Conservation (phyloP, 2,797 vertebrate genomes). For the Taeniopygia guttata region DNA sequence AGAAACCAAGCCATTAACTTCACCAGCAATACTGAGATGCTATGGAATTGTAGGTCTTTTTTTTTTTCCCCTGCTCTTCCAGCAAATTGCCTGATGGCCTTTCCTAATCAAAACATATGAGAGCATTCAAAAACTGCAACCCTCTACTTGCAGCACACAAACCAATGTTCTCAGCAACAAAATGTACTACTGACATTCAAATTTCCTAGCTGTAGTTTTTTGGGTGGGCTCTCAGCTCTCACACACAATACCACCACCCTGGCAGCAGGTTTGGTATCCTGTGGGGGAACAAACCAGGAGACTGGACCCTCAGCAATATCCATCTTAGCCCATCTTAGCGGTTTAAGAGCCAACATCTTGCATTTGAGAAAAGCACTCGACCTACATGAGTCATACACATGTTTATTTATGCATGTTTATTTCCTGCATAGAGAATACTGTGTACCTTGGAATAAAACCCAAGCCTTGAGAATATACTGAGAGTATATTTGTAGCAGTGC, state of each 20-base stretch:
- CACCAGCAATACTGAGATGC: slow-evolving; percentile 13
- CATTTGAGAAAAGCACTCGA: slow-evolving; percentile 7
- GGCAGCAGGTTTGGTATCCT: neutral
- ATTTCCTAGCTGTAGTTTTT: neutral
- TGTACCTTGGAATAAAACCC: slow-evolving; percentile 60
- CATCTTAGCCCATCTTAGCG: neutral
- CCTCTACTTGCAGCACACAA: neutral
- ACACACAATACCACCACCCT: neutral
- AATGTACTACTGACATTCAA: neutral
- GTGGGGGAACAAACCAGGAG: neutral
- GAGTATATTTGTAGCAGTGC: neutral
- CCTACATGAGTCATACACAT: slow-evolving; percentile 43
- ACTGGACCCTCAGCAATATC: neutral
- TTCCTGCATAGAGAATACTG: slow-evolving; percentile 52
- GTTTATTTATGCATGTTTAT: slow-evolving; percentile 58
- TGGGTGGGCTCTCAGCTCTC: neutral
- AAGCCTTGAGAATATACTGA: slow-evolving; percentile 3
- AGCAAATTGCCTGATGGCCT: neutral
- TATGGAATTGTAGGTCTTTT: neutral
- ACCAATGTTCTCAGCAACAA: neutral
- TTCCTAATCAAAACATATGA: neutral
- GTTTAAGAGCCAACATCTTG: slow-evolving; percentile 21
- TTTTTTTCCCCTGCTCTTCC: neutral
- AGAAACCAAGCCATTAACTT: neutral
- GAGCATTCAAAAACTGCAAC: neutral